phyloP scores from a whole-genome alignment of 2,888 invertebrate species.

The Cenopis cana region DNA sequence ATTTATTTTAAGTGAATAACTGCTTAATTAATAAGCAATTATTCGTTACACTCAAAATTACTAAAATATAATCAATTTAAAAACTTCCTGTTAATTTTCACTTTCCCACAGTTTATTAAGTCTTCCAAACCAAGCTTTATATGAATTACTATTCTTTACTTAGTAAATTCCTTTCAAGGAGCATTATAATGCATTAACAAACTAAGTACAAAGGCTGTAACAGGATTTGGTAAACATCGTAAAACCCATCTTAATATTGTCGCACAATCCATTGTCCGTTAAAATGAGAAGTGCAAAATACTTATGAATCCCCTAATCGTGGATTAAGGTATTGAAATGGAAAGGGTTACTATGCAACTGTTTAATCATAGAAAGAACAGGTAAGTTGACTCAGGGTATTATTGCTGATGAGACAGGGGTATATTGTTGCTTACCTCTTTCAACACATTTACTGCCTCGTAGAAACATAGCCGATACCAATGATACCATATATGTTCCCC shows the following conservation, averaged over 20 bases:
- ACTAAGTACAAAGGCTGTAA: conserved; percentile 20
- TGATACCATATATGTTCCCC: too few species aligned
- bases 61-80: background rate
- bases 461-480: too few species aligned
- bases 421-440: too few species aligned
- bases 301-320: conserved; percentile 5
- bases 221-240: conserved; percentile 32
- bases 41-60: too few species aligned
- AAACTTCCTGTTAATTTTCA: conserved; percentile 22
- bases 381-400: background rate
- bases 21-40: too few species aligned
- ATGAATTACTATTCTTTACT: conserved; percentile 3
- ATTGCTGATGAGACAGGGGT: too few species aligned
- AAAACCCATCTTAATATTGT: conserved; percentile 23
- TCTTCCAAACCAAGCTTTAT: background rate
- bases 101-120: conserved; percentile 28
- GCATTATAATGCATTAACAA: conserved; percentile 1
- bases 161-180: conserved; percentile 12
- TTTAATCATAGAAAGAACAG: conserved; percentile 2
- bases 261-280: background rate
- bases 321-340: conserved; percentile 24
- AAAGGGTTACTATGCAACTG: conserved; percentile 27
- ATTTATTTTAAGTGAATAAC: background rate
- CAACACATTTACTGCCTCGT: too few species aligned
- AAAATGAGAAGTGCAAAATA: conserved; percentile 31